Evolutionary conservation across 2,888 invertebrate species (phyloP), one percentile per base, ranked within the genome.

Genomic region (Apodemia mormo): DNA sequence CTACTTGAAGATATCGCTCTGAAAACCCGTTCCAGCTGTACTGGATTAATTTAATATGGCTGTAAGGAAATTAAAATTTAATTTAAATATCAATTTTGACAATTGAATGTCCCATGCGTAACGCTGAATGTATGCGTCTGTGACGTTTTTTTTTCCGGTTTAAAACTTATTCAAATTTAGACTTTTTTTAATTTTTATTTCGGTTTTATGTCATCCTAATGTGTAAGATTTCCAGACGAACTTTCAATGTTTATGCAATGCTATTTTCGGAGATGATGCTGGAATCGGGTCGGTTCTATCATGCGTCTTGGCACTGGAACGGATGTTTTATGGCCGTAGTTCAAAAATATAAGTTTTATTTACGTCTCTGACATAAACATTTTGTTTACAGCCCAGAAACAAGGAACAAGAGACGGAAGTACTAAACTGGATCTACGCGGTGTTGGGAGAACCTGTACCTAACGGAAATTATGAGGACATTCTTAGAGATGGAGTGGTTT

Each of bases 341-440:
- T 90, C 86, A 87, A 88, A 84, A 74, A 79, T 80, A 69, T 74
- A 81, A 81, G 80, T 79, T 80, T 80, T 80, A 81, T 79, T 81
- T 76, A 76, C 75, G 78, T 79, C 78, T 82, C 78, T 80, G 75
- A 78, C 76, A 77, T 77, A 76, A 76, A 77, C 75, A 75, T 76
- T 76, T 22, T 75, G 76, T 78, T 79, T 88, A 43, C 84, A 97
- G 96, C 94, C 95, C 78, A 96, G 97, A 79, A 97, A 97, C 92
- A 97, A 97, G 96, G 97, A 97, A 92, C 96, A 97, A 84, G 98
- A 98, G 92, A 94, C 95, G 68, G 98, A 99, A 91, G 96, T 99
- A 69, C 94, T 99, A 75, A 95, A 95, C 81, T 99, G 99, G 99
- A 97, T 99, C 80, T 95, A 95, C 80, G 95, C 93, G 2, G 97